Conservation (phyloP, 2,113 vertebrate species). For the Propithecus coquereli region DNA sequence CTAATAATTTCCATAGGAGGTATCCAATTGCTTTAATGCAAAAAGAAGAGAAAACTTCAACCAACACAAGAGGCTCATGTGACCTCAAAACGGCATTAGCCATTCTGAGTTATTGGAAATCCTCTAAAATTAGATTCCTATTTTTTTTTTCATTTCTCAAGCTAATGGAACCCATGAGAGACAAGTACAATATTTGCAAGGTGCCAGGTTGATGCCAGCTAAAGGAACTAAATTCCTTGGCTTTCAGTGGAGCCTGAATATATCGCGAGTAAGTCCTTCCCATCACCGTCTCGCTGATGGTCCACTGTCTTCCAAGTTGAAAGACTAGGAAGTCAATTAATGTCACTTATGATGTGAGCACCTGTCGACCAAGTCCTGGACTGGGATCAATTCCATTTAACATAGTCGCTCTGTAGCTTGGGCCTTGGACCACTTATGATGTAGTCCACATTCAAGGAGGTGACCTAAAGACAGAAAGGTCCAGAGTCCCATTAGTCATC, state of each 20-base stretch:
- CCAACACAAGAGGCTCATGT: neutral
- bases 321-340: constrained; percentile 64
- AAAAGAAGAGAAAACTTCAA: neutral
- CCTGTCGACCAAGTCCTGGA: constrained; percentile 67
- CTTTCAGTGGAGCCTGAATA: neutral
- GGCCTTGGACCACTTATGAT: constrained; percentile 56
- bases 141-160: neutral
- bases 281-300: constrained; percentile 73
- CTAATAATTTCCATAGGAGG: neutral
- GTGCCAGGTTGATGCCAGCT: neutral
- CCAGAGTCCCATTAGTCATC: constrained; percentile 53
- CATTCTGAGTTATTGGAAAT: neutral
- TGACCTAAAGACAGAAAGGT: constrained; percentile 60
- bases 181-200: constrained; percentile 16
- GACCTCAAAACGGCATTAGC: neutral
- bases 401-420: constrained; percentile 21
- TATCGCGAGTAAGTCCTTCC: constrained; percentile 59
- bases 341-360: constrained; percentile 71
- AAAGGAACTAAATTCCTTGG: neutral
- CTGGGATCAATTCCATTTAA: constrained; percentile 66
- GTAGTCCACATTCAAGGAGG: constrained; percentile 32
- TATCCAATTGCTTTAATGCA: neutral
- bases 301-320: constrained; percentile 32
- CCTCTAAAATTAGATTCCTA: constrained; percentile 11
- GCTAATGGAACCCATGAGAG: constrained; percentile 21